A percentile compares a stretch with the other conserved stretches of the same genome.
Evolutionary conservation across 2,113 vertebrate genomes (phyloP).

Genomic region (Peromyscus leucopus): DNA sequence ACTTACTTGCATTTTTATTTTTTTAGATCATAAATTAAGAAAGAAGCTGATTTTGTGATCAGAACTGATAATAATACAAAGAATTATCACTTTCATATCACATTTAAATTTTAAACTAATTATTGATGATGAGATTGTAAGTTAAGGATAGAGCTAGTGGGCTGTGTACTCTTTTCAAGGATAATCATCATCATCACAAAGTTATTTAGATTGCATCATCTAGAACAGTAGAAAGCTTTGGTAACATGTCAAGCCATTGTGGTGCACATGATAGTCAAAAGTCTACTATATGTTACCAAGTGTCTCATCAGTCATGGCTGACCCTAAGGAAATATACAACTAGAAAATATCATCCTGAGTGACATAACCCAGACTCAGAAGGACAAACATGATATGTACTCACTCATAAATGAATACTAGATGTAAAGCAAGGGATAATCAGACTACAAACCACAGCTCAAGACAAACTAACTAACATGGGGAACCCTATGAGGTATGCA

Average conservation of each 20-base stretch:
- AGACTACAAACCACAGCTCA: too few species aligned
- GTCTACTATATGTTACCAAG: background rate
- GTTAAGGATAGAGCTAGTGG: background rate
- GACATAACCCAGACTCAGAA: too few species aligned
- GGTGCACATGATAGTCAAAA: background rate
- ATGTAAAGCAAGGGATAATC: too few species aligned
- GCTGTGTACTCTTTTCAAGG: background rate
- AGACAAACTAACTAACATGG: too few species aligned
- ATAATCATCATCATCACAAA: background rate
- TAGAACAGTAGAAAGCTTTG: background rate
- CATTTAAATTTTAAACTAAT: background rate
- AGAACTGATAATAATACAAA: slow-evolving; percentile 16
- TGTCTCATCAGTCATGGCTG: background rate
- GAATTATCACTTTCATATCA: background rate
- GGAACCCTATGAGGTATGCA: too few species aligned
- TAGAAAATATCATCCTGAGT: too few species aligned
- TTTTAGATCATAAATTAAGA: background rate
- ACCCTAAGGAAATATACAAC: background rate
- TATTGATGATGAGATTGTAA: slow-evolving; percentile 4
- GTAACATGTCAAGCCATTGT: background rate
- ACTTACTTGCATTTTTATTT: background rate
- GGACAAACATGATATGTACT: too few species aligned
- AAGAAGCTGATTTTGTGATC: background rate
- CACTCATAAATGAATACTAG: too few species aligned
- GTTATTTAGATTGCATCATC: background rate